Base-by-base conservation (phyloP, 1,140 invertebrate species). In the Zaprionus kolodkinae region DNA sequence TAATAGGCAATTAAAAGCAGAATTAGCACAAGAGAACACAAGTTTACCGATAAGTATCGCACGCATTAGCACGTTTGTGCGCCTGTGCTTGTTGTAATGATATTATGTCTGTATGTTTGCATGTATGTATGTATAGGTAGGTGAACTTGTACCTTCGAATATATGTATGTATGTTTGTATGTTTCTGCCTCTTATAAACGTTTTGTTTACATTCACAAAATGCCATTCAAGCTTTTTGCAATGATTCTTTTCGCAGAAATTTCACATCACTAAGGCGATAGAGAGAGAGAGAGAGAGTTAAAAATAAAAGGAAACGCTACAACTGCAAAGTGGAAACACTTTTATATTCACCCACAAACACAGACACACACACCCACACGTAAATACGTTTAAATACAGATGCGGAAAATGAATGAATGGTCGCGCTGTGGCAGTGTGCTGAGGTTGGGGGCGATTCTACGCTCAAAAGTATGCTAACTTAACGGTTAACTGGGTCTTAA, bases 131-230 rank as follows among this genome's bases (percentile, higher is more conserved):
- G 40, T 2, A 7, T 45, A 15, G 40, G 40, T 43, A n/a, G 40
- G n/a, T 59, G 52, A 57, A 57, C 55, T 57, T 36, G 35, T 21
- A 11, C 35, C n/a, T 30, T 12, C 30, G 35, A 21, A n/a, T 21
- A 17, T 21, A 45, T 15, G 40, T 43, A 6, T 2, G n/a, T 15
- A n/a, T 43, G 40, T n/a, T 0, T 40, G 6, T 45, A 45, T 15
- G 40, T 2, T 35, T 9, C 10, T 9, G 45, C 38, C n/a, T 7
- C 35, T 17, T 59, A 21, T 59, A 21, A 59, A 61, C 38, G 17
- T 45, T 61, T 61, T 61, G 59, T 61, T 61, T 61, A 61, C 59
- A 30, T 61, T 43, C 21, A 38, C 9, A 45, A 45, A 15, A 45
- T 45, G 40, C 40, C 40, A 45, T 30, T 21, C 30, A 50, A 17